Conservation (phyloP, 1,140 invertebrate genomes). For the Chymomyza costata region DNA sequence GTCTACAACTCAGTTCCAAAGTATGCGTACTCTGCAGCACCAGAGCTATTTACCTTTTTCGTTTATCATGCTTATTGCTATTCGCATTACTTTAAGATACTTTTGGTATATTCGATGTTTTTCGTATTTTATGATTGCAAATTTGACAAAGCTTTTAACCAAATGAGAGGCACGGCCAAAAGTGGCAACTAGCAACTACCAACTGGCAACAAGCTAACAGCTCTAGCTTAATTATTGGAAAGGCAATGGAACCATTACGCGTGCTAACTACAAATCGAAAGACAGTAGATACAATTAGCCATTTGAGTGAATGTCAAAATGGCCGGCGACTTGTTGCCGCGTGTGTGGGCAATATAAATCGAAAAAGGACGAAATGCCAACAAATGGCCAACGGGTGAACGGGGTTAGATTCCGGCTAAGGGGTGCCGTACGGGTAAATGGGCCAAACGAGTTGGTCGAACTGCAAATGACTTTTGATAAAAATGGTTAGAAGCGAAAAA, state of each 20-base stretch:
- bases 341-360: conserved; percentile 43
- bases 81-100: neutral
- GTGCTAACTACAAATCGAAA: conserved; percentile 39
- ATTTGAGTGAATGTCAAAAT: conserved; percentile 28
- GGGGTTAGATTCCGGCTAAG: too few species aligned
- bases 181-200: too few species aligned
- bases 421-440: too few species aligned
- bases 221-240: conserved; percentile 43
- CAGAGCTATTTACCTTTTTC: neutral
- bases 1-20: too few species aligned
- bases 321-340: conserved; percentile 48
- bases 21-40: conserved; percentile 10
- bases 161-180: conserved; percentile 48
- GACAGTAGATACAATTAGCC: conserved; percentile 51
- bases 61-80: neutral
- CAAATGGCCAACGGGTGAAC: conserved; percentile 6
- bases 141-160: conserved; percentile 47
- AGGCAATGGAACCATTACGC: conserved; percentile 25
- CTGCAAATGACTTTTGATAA: conserved; percentile 50
- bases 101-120: neutral
- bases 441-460: conserved; percentile 64
- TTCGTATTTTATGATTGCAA: conserved; percentile 24
- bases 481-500: neutral
- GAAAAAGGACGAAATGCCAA: neutral
- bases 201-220: neutral